These are phyloP conservation scores for Albula goreensis DNA, from an alignment of 2,113 vertebrate species.

Conservation along the genomic window DNA sequence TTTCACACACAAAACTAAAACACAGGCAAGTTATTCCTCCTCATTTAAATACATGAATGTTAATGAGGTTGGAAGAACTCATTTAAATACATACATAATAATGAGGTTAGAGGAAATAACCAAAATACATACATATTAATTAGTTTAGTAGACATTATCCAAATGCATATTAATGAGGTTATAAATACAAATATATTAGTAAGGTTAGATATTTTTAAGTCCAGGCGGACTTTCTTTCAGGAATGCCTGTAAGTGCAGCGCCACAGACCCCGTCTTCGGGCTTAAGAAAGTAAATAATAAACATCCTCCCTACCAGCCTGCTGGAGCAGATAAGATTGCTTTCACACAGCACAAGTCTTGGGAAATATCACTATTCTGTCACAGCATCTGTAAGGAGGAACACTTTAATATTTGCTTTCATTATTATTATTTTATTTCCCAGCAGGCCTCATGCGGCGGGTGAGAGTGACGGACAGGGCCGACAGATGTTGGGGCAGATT, in stretches of 20 bases:
- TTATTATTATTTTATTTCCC: background rate
- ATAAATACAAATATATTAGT: too few relatives aligned
- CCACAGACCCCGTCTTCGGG: background rate
- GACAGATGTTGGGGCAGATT: constrained; percentile 42
- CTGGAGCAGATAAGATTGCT: background rate
- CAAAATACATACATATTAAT: too few relatives aligned
- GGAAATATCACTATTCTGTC: background rate
- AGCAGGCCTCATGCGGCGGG: too few relatives aligned
- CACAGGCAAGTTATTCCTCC: background rate
- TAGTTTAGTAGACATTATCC: too few relatives aligned
- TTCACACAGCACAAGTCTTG: background rate
- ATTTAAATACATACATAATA: background rate
- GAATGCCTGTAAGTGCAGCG: background rate
- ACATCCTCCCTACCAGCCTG: background rate
- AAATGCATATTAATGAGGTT: too few relatives aligned
- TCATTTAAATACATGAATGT: background rate
- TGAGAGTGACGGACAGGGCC: background rate
- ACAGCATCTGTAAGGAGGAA: background rate
- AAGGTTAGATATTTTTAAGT: too few relatives aligned
- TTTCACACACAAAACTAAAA: background rate
- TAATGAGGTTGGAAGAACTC: too few relatives aligned
- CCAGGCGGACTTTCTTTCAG: background rate
- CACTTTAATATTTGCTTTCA: background rate
- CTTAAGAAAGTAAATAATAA: background rate
- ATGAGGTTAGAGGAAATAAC: background rate